phyloP scores from a whole-genome alignment of 2,113 vertebrate genomes.

The Stegostoma tigrinum region DNA sequence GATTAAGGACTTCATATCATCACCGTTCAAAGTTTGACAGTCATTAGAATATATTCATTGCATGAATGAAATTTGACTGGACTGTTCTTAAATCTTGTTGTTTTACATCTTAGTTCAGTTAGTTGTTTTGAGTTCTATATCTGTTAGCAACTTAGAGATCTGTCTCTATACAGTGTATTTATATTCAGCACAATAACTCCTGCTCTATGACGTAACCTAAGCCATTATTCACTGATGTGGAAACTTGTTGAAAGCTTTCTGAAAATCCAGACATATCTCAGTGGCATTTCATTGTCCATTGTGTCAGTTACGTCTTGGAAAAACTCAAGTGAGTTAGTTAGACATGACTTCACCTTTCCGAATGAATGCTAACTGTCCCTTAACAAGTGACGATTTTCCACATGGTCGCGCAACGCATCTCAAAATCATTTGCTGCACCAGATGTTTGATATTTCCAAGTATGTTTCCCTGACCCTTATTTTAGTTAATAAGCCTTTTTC shows the following conservation, averaged over 20 bases:
- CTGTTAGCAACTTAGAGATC: not conserved
- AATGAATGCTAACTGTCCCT: slow-evolving; percentile 19
- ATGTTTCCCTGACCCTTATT: not conserved
- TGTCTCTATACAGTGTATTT: not conserved
- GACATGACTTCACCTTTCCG: not conserved
- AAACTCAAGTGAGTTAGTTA: not conserved
- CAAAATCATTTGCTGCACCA: slow-evolving; percentile 9
- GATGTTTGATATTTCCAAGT: slow-evolving; percentile 10
- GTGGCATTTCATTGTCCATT: not conserved
- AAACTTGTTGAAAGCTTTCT: slow-evolving; percentile 4
- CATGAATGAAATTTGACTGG: not conserved
- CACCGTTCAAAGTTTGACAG: not conserved
- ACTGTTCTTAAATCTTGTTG: not conserved
- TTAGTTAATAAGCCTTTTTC: not conserved
- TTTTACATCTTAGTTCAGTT: not conserved
- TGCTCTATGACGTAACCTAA: not conserved
- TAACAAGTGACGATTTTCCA: slow-evolving; percentile 2
- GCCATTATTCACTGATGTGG: not conserved
- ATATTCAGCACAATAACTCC: not conserved
- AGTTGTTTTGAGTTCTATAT: not conserved
- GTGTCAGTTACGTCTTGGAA: not conserved
- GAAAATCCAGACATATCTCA: not conserved
- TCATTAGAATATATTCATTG: not conserved
- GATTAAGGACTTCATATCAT: not conserved
- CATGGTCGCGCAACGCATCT: not conserved